Conservation (phyloP, 1,140 invertebrate species). For the Caenorhabditis inopinata region DNA sequence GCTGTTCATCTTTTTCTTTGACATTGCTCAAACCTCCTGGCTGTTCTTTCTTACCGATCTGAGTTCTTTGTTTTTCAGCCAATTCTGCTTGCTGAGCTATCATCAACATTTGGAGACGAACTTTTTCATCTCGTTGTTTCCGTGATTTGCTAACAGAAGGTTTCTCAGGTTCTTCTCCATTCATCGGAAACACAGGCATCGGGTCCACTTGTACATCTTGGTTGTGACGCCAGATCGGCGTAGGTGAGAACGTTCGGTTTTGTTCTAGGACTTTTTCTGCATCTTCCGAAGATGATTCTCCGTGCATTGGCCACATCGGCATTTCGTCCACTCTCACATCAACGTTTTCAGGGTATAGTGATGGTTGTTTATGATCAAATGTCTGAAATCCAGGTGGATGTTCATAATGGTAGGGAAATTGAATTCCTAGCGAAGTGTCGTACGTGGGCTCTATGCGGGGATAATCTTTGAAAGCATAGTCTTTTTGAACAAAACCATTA, state of each 20-base stretch:
- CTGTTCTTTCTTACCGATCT: too few species aligned
- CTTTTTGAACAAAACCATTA: too few species aligned
- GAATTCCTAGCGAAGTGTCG: too few species aligned
- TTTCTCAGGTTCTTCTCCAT: not conserved
- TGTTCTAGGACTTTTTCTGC: not conserved
- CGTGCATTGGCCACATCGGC: not conserved
- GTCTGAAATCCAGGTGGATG: not conserved
- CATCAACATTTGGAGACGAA: not conserved
- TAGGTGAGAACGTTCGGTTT: not conserved
- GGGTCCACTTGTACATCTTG: not conserved
- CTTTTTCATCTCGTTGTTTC: not conserved
- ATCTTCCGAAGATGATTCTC: not conserved
- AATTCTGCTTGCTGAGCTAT: not conserved
- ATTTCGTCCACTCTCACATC: slow-evolving; percentile 12
- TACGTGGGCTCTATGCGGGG: too few species aligned
- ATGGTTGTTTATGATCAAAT: not conserved
- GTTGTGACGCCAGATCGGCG: not conserved
- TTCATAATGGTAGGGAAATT: too few species aligned
- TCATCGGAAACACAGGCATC: not conserved
- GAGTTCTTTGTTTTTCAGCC: not conserved
- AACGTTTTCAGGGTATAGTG: not conserved
- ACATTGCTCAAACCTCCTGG: too few species aligned
- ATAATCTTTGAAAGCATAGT: too few species aligned
- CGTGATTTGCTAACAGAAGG: not conserved
- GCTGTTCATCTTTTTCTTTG: too few species aligned